A percentile compares a stretch with the other conserved stretches of the same genome.
Conservation (phyloP, 2,888 invertebrate genomes). For the Brachyopa scutellaris region DNA sequence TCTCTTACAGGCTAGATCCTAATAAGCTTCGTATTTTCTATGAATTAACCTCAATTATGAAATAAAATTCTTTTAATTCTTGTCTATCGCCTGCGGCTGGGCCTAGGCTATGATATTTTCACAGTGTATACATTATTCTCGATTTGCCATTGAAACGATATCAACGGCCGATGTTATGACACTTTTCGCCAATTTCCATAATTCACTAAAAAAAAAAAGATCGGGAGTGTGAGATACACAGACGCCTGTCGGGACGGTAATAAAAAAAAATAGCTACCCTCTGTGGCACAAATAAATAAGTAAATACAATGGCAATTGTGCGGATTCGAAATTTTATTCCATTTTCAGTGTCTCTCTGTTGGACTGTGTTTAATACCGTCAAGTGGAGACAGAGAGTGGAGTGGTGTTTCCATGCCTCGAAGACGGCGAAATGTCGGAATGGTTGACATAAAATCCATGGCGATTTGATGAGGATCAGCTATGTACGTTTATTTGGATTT, state of each 20-base stretch:
- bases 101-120: neutral
- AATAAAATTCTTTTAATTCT: slow-evolving; percentile 29
- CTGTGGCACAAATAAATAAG: slow-evolving; percentile 1
- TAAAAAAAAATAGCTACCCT: slow-evolving; percentile 4
- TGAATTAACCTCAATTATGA: slow-evolving; percentile 31
- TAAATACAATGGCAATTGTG: slow-evolving; percentile 5
- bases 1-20: slow-evolving; percentile 23
- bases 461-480: slow-evolving; percentile 51
- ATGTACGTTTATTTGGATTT: neutral
- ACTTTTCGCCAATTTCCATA: slow-evolving; percentile 47
- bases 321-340: slow-evolving; percentile 19
- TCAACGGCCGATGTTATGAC: slow-evolving; percentile 44
- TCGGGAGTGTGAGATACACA: neutral
- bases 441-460: slow-evolving; percentile 38
- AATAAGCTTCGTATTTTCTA: slow-evolving; percentile 29
- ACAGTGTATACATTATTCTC: slow-evolving; percentile 15
- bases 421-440: slow-evolving; percentile 29
- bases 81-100: slow-evolving; percentile 17
- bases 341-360: slow-evolving; percentile 30
- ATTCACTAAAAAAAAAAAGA: slow-evolving; percentile 2
- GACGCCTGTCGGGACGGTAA: neutral
- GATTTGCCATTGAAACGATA: slow-evolving; percentile 43
- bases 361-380: slow-evolving; percentile 11
- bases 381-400: neutral
- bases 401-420: neutral